Evolutionary conservation across 2,797 vertebrate genomes (phyloP), one percentile per base, ranked within the genome.

Genomic region (Sebastes minor): DNA sequence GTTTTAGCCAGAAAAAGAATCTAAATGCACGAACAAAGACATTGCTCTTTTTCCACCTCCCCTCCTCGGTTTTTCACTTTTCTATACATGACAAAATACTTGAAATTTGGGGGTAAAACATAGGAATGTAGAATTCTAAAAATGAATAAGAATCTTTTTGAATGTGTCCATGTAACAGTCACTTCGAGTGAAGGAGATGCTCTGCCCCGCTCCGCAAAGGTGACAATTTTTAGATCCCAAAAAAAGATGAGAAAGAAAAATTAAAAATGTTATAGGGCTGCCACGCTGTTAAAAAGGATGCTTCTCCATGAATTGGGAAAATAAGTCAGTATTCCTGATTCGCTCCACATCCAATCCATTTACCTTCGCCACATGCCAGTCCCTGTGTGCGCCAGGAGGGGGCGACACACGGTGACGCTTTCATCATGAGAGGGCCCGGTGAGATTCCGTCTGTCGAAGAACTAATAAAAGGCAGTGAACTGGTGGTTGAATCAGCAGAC

Each of bases 81-180:
- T 91, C 92, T 94, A 95, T 92, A 94, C 94, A 94, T 94, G 94
- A 95, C 94, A 95, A 95, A 93, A 94, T 95, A 94, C 93, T 94
- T 91, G 88, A 90, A 94, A 91, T 92, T 93, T 92, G 87, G 92
- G 91, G 92, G 87, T 91, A 94, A 46, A 95, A 95, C 80, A 88
- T 81, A 95, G 95, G 95, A 95, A 95, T 95, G 95, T 93, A 93
- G 90, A 95, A 91, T 93, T 94, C 89, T 92, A 94, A 91, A 95
- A 96, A 92, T 91, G 28, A 90, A 89, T 88, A 92, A 77, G 86
- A 89, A 38, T 38, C 89, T 78, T 83, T n/a, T 85, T 91, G 85
- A 91, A 89, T 91, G 92, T 94, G 94, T 96, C 95, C 94, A 76
- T 95, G 76, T 90, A 94, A 95, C 94, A 95, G 95, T 94, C 95